Evolutionary conservation across 2,113 vertebrate genomes (phyloP), one percentile per base, ranked within the genome.

Genomic region (Catharus bicknelli): DNA sequence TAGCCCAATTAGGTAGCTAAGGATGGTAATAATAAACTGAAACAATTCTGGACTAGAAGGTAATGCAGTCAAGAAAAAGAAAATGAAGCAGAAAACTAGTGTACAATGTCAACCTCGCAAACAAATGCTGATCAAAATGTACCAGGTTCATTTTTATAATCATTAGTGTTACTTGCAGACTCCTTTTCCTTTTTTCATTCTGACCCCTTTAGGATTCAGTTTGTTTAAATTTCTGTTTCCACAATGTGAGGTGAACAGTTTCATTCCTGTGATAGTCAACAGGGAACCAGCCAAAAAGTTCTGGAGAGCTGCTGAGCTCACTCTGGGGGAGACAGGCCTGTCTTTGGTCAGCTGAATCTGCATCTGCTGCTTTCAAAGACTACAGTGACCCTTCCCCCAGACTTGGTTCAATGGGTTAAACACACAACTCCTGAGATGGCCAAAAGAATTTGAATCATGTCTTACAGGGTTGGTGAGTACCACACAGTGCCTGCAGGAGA

Each of bases 1-100:
- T 66, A 94, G 92, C 89, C 93, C 74, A 89, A 90, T 94, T 95
- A 96, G 77, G 90, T 96, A 96, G 90, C 86, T 88, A 94, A 87
- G 51, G 91, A 92, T 87, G 83, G 62, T 69, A 94, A 94, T 64
- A 95, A 94, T 79, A 94, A 79, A 87, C 54, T 58, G 85, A 96
- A 94, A 94, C 48, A 79, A 90, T 85, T 89, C 81, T 80, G 70
- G 29, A 83, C 55, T 77, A 32, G 55, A 91, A 95, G 47, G 82
- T 81, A 95, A 86, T 40, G 47, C 90, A 83, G 63, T 20, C 84
- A 94, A 95, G 70, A 78, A 88, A 86, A 86, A 66, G 38, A 96
- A 95, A 96, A 95, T 66, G 7, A 95, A 95, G 82, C 66, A 93
- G 90, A 95, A 95, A 93, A 95, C 73, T 67, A 86, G 53, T 25